Base-by-base conservation (phyloP, 2,113 vertebrate genomes). In the Hippoglossus stenolepis region DNA sequence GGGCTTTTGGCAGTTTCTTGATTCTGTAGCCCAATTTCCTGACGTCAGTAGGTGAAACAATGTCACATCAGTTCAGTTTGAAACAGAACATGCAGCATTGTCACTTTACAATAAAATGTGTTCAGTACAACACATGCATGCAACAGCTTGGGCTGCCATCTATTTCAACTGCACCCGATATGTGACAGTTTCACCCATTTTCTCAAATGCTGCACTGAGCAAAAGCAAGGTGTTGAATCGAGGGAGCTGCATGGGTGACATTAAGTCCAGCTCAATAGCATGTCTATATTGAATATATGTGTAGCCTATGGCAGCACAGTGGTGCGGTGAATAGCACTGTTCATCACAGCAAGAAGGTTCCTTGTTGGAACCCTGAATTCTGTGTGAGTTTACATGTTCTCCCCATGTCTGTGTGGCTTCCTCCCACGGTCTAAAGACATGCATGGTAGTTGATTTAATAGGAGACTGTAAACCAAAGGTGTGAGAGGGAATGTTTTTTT, bases 31-130 rank as follows among this genome's bases (percentile, higher is more conserved):
- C 1, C 8, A 17, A 11, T 64, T 43, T 31, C 40, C 18, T 43
- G 58, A 31, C 31, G 49, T 45, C 53, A 40, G 18, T 3, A 45
- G 40, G 40, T 60, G 51, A 73, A 56, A 24, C 23, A 17, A 6
- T 11, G 17, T 38, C 35, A 38, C 9, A 38, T 24, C 18, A 13
- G 21, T 7, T 64, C 43, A 24, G 18, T 23, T 62, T 2, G 3
- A 54, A 73, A 62, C 35, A 67, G 15, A 24, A 18, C 21, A 43
- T 54, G 31, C 7, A 20, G 53, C 73, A 24, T 5, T 38, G 31
- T 14, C 31, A 45, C 8, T 35, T 64, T 43, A 8, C 14, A 63
- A 79, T 59, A 35, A 53, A 62, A 51, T 23, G 40, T 75, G 49
- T 26, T 47, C 24, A 20, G 1, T 61, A 21, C 73, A n/a, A 18